These are phyloP conservation scores for Allophyes oxyacanthae DNA, from an alignment of 2,888 invertebrate genomes.

Conservation along the genomic window DNA sequence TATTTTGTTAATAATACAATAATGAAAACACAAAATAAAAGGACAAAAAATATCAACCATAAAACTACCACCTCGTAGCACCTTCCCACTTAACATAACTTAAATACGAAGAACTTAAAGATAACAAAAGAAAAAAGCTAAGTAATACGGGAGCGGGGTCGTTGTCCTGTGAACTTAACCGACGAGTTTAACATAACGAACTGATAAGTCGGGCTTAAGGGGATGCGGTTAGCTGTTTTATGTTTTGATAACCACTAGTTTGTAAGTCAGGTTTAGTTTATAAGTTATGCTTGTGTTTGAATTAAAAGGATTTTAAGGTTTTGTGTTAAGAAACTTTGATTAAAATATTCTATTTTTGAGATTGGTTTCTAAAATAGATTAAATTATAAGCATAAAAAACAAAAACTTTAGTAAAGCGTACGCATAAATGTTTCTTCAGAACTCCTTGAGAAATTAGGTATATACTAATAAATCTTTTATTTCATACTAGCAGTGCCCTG, in stretches of 20 bases:
- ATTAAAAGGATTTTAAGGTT: slow-evolving; percentile 14
- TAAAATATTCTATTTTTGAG: too few species aligned
- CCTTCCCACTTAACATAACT: slow-evolving; percentile 18
- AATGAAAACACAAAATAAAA: too few species aligned
- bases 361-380: too few species aligned
- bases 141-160: slow-evolving; percentile 38
- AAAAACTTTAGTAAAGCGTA: too few species aligned
- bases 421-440: too few species aligned
- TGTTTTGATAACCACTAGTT: slow-evolving; percentile 4
- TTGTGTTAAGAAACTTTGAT: slow-evolving; percentile 13
- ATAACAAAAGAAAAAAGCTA: slow-evolving; percentile 21
- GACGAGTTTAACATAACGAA: slow-evolving; percentile 38
- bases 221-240: slow-evolving; percentile 23
- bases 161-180: slow-evolving; percentile 49
- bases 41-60: not conserved
- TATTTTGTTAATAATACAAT: too few species aligned
- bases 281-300: not conserved
- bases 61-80: slow-evolving; percentile 4
- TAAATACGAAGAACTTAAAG: slow-evolving; percentile 3
- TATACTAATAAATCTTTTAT: too few species aligned
- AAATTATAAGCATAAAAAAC: too few species aligned
- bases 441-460: too few species aligned
- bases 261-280: not conserved
- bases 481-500: too few species aligned
- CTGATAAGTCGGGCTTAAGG: slow-evolving; percentile 40